These are phyloP conservation scores for Fukomys damarensis DNA, from an alignment of 2,113 vertebrate species.

Conservation along the genomic window DNA sequence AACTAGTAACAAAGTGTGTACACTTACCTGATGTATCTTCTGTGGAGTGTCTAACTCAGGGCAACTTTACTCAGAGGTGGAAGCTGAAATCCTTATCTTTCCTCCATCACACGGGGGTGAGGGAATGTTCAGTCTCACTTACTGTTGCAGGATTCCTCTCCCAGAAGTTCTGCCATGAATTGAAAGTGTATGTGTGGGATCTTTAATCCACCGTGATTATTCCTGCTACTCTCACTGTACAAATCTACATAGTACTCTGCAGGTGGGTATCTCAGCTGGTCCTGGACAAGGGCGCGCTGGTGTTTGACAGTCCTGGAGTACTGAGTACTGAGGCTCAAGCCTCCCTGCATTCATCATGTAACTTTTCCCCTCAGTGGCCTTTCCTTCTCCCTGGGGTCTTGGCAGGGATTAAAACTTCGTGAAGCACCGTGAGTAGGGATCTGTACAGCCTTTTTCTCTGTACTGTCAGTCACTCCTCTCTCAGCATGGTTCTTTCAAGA, in stretches of 20 bases:
- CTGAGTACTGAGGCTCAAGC: neutral
- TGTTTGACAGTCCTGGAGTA: neutral
- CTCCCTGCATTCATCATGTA: neutral
- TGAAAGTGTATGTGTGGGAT: neutral
- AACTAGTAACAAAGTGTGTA: conserved; percentile 23
- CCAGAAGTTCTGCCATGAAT: neutral
- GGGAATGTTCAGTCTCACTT: neutral
- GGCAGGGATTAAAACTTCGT: neutral
- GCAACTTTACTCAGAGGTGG: neutral
- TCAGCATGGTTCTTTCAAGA: neutral
- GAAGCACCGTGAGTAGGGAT: neutral
- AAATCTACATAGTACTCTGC: neutral
- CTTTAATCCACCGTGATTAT: neutral
- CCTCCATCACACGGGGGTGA: neutral
- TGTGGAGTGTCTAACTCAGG: neutral
- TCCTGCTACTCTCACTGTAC: neutral
- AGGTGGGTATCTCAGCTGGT: neutral
- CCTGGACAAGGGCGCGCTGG: neutral
- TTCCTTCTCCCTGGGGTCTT: neutral
- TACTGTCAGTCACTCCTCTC: neutral
- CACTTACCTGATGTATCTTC: neutral
- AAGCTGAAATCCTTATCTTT: conserved; percentile 3
- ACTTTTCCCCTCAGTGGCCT: neutral
- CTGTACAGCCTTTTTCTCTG: neutral
- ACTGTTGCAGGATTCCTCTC: neutral